Evolutionary conservation across 2,113 vertebrate genomes (phyloP).

Genomic region (Columbina picui): DNA sequence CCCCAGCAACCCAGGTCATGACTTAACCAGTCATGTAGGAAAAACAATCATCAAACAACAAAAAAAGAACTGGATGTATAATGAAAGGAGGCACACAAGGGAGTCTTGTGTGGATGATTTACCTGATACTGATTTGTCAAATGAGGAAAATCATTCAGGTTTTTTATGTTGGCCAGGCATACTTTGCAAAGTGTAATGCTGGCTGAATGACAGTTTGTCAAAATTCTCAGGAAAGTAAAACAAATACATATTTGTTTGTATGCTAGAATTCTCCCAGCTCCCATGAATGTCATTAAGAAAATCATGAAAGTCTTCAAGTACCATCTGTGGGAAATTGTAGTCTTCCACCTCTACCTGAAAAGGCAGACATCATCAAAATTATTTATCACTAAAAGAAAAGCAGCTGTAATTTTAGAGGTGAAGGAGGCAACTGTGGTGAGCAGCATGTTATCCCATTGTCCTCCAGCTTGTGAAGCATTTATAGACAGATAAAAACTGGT

Average conservation of each 20-base stretch:
- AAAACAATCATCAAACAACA: background rate
- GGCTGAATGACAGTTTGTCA: background rate
- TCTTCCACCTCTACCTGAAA: background rate
- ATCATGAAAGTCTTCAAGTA: background rate
- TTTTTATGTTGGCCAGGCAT: background rate
- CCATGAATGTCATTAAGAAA: background rate
- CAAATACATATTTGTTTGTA: background rate
- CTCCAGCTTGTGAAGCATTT: background rate
- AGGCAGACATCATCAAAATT: background rate
- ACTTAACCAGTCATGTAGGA: constrained; percentile 14
- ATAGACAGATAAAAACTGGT: background rate
- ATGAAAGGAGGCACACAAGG: background rate
- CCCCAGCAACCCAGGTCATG: background rate
- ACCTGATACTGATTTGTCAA: background rate
- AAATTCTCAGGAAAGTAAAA: background rate
- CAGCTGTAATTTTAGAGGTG: background rate
- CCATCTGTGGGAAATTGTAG: background rate
- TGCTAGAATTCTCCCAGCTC: background rate
- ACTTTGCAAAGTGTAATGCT: background rate
- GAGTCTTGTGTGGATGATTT: background rate
- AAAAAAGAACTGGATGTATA: background rate
- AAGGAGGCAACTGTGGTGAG: background rate
- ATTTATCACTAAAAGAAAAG: background rate
- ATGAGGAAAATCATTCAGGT: background rate
- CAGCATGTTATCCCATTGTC: background rate